Evolutionary conservation across 2,888 invertebrate genomes (phyloP).

Genomic region (Drosophila bunnanda): DNA sequence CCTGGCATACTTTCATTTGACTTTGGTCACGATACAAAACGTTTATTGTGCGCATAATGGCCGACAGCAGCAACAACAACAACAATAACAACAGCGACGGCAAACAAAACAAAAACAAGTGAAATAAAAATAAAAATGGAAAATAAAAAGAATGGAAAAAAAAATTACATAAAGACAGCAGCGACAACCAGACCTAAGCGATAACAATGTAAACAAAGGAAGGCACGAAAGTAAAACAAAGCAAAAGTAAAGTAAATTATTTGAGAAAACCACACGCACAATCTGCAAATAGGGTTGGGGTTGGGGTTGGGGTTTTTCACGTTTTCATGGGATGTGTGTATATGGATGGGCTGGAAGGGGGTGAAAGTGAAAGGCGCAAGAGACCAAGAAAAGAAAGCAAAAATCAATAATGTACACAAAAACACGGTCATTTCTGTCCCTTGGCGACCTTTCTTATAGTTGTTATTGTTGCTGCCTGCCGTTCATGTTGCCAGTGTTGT

Average conservation of each 20-base stretch:
- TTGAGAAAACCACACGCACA: slow-evolving; percentile 70
- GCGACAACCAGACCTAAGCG: slow-evolving; percentile 40
- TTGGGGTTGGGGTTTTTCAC: background rate
- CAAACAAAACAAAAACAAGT: slow-evolving; percentile 60
- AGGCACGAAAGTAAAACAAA: slow-evolving; percentile 58
- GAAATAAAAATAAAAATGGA: slow-evolving; percentile 40
- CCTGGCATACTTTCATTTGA: slow-evolving; percentile 80
- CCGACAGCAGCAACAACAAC: slow-evolving; percentile 46
- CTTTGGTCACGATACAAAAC: slow-evolving; percentile 81
- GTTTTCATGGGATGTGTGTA: background rate
- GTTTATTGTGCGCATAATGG: slow-evolving; percentile 74
- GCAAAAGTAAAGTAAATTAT: slow-evolving; percentile 68
- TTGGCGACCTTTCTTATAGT: slow-evolving; percentile 55
- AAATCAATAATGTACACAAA: slow-evolving; percentile 74
- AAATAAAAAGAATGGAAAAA: slow-evolving; percentile 22
- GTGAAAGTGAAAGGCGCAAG: slow-evolving; percentile 56
- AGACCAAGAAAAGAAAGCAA: slow-evolving; percentile 62
- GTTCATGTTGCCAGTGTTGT: slow-evolving; percentile 6
- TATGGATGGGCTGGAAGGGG: slow-evolving; percentile 1
- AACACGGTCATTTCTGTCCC: slow-evolving; percentile 56
- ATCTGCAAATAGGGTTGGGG: slow-evolving; percentile 47
- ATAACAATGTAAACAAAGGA: slow-evolving; percentile 71
- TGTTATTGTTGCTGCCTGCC: slow-evolving; percentile 25
- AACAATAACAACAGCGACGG: slow-evolving; percentile 37
- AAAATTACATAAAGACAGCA: slow-evolving; percentile 65